A percentile compares a stretch with the other conserved stretches of the same genome.
phyloP scores from a whole-genome alignment of 2,113 vertebrate species.

The Lasiurus borealis region DNA sequence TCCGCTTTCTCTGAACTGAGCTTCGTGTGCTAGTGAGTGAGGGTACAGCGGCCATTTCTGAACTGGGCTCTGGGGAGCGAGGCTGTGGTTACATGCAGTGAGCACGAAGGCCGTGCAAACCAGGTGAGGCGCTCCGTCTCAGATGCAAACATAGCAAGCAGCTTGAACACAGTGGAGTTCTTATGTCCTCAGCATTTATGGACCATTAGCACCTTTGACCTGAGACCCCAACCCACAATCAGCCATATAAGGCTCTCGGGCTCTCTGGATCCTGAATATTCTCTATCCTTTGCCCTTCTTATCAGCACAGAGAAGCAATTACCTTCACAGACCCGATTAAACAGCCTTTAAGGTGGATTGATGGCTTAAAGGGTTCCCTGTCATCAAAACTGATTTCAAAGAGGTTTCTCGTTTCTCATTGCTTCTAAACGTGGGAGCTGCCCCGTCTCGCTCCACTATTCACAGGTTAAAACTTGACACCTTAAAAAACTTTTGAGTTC shows the following conservation, averaged over 20 bases:
- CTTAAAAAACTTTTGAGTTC: background rate
- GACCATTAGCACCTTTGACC: background rate
- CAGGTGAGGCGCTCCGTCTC: background rate
- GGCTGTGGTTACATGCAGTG: background rate
- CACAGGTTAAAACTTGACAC: background rate
- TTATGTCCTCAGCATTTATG: background rate
- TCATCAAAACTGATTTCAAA: conserved; percentile 45
- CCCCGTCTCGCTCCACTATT: background rate
- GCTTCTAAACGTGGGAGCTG: background rate
- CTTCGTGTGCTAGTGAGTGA: background rate
- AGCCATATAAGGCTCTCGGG: background rate
- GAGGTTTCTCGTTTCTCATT: background rate
- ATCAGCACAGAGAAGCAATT: background rate
- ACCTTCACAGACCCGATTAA: background rate
- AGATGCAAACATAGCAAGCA: background rate
- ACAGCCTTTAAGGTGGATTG: background rate
- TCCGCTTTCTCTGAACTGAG: background rate
- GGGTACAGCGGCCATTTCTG: background rate
- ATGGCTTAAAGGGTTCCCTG: conserved; percentile 3
- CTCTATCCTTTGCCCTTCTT: background rate
- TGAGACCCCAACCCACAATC: background rate
- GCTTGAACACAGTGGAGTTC: rapidly evolving
- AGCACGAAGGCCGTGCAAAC: background rate
- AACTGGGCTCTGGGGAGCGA: background rate
- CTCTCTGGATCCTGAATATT: background rate